A percentile compares a stretch with the other conserved stretches of the same genome.
These are phyloP conservation scores for Trididemnum miniatum DNA, from an alignment of 23 tunicate genomes.

Conservation along the genomic window DNA sequence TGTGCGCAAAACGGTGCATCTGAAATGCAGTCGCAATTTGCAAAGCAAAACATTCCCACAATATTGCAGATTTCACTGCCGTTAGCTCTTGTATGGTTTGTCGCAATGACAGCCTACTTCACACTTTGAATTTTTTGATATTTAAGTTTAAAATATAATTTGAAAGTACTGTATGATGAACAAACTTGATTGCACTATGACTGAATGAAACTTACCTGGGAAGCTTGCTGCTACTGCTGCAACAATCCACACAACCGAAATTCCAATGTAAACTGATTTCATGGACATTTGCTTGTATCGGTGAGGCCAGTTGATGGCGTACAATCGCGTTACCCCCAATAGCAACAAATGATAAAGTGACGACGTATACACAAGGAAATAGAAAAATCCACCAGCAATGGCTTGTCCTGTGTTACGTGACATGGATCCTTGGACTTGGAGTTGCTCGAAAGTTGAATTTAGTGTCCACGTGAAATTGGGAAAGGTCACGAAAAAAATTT, in stretches of 20 bases:
- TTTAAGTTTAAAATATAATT: too few relatives aligned
- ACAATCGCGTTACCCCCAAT: not conserved
- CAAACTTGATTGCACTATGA: too few relatives aligned
- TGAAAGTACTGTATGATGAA: too few relatives aligned
- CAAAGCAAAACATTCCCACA: too few relatives aligned
- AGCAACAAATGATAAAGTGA: slow-evolving; percentile 16
- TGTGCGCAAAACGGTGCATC: too few relatives aligned
- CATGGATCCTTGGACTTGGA: not conserved
- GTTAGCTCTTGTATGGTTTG: too few relatives aligned
- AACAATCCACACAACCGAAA: not conserved
- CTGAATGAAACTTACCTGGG: too few relatives aligned
- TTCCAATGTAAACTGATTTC: not conserved
- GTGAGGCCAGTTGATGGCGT: slow-evolving; percentile 1
- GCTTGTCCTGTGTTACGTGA: not conserved
- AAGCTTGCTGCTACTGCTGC: not conserved
- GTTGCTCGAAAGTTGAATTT: not conserved
- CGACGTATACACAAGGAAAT: slow-evolving; percentile 3
- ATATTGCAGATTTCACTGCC: too few relatives aligned
- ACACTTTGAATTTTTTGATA: too few relatives aligned
- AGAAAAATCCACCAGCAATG: not conserved
- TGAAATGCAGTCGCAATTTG: too few relatives aligned
- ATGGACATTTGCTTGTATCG: not conserved
- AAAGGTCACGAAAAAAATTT: not conserved
- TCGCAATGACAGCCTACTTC: too few relatives aligned
- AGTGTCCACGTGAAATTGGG: not conserved